Conservation (phyloP, 2,888 invertebrate genomes). For the Ceraclea dissimilis region DNA sequence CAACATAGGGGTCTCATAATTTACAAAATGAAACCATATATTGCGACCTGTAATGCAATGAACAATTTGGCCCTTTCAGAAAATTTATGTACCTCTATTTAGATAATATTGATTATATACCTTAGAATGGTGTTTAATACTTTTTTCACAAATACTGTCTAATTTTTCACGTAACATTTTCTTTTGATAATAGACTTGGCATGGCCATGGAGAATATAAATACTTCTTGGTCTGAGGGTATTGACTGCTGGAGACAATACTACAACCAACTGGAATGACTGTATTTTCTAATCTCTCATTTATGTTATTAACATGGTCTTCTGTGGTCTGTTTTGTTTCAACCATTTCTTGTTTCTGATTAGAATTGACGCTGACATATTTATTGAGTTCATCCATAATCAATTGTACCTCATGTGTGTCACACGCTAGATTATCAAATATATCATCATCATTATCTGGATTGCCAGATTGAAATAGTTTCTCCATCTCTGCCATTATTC, state of each 20-base stretch:
- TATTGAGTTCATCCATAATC: slow-evolving; percentile 20
- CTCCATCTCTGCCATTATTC: slow-evolving; percentile 40
- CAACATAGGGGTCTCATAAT: too few species aligned
- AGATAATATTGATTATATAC: too few species aligned
- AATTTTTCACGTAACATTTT: slow-evolving; percentile 37
- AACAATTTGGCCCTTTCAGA: too few species aligned
- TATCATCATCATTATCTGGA: slow-evolving; percentile 37
- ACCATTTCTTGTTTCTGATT: neutral
- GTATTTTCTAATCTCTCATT: slow-evolving; percentile 37
- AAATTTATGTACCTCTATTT: too few species aligned
- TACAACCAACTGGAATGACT: slow-evolving; percentile 20
- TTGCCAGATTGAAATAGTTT: slow-evolving; percentile 40
- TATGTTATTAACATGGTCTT: too few species aligned
- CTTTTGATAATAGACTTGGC: slow-evolving; percentile 43
- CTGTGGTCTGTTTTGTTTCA: too few species aligned
- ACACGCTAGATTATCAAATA: slow-evolving; percentile 36
- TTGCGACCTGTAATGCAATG: too few species aligned
- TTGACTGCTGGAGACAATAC: slow-evolving; percentile 11
- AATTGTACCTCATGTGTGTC: slow-evolving; percentile 18
- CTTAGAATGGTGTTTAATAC: slow-evolving; percentile 37
- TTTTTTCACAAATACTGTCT: slow-evolving; percentile 39
- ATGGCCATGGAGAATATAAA: slow-evolving; percentile 36
- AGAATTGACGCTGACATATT: slow-evolving; percentile 5
- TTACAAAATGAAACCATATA: too few species aligned
- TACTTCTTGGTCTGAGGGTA: slow-evolving; percentile 22